Conservation (phyloP, 1,140 invertebrate genomes). For the Theocolax elegans region DNA sequence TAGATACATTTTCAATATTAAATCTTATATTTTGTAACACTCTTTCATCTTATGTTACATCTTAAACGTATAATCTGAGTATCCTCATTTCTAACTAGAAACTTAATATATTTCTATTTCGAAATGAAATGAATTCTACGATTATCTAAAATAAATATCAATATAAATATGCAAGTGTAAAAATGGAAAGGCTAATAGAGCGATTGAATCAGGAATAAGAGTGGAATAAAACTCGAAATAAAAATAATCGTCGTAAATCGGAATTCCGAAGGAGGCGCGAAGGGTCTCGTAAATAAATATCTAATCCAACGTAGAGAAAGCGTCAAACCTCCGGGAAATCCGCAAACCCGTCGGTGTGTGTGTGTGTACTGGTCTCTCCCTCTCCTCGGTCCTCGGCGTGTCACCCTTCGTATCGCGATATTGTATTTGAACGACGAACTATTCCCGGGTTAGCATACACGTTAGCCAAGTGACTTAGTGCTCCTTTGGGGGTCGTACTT, state of each 20-base stretch:
- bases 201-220: background rate
- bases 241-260: slow-evolving; percentile 18
- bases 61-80: no score
- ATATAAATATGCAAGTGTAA: no score
- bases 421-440: slow-evolving; percentile 24
- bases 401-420: no score
- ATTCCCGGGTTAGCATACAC: slow-evolving; percentile 36
- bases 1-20: no score
- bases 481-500: slow-evolving; percentile 60
- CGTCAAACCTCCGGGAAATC: slow-evolving; percentile 19
- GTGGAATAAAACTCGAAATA: slow-evolving; percentile 7
- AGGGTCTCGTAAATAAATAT: slow-evolving; percentile 30
- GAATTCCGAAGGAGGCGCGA: background rate
- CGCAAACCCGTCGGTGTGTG: slow-evolving; percentile 35
- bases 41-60: no score
- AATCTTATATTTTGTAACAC: no score
- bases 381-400: background rate
- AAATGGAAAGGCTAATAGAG: no score
- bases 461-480: slow-evolving; percentile 57
- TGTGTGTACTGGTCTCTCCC: background rate
- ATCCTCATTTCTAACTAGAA: no score
- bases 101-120: no score
- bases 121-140: no score
- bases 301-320: slow-evolving; percentile 30
- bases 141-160: no score